Evolutionary conservation across 1,140 invertebrate species (phyloP).

Genomic region (Lasaia peninsularis): DNA sequence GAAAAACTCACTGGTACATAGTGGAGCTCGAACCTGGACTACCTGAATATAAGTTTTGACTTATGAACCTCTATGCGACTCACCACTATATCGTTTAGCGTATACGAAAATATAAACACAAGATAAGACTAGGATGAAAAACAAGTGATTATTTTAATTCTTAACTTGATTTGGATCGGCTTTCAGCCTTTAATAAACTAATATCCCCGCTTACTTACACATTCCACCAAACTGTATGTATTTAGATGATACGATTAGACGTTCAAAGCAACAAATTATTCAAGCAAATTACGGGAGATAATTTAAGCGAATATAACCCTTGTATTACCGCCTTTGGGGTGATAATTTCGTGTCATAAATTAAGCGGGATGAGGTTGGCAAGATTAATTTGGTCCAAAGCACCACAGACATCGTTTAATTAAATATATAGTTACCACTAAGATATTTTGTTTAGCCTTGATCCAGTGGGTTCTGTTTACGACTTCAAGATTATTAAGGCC

Average conservation of each 20-base stretch:
- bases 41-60: too few relatives aligned
- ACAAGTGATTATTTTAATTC: too few relatives aligned
- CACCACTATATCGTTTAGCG: too few relatives aligned
- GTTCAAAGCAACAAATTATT: slow-evolving; percentile 4
- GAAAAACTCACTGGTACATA: too few relatives aligned
- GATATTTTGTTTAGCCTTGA: not conserved
- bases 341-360: slow-evolving; percentile 7
- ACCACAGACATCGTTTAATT: slow-evolving; percentile 8
- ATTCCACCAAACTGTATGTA: not conserved
- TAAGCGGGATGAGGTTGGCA: not conserved
- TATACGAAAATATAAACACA: too few relatives aligned
- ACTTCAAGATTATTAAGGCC: too few relatives aligned
- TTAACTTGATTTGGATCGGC: not conserved
- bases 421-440: not conserved
- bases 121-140: too few relatives aligned
- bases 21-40: too few relatives aligned
- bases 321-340: not conserved
- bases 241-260: slow-evolving; percentile 5
- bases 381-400: slow-evolving; percentile 2
- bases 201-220: not conserved
- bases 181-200: not conserved
- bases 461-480: not conserved
- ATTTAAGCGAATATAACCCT: not conserved
- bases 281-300: not conserved
- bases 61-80: too few relatives aligned